These are phyloP conservation scores for Porites cylindrica DNA, from an alignment of 92 coral and sea anemone species.

Conservation along the genomic window DNA sequence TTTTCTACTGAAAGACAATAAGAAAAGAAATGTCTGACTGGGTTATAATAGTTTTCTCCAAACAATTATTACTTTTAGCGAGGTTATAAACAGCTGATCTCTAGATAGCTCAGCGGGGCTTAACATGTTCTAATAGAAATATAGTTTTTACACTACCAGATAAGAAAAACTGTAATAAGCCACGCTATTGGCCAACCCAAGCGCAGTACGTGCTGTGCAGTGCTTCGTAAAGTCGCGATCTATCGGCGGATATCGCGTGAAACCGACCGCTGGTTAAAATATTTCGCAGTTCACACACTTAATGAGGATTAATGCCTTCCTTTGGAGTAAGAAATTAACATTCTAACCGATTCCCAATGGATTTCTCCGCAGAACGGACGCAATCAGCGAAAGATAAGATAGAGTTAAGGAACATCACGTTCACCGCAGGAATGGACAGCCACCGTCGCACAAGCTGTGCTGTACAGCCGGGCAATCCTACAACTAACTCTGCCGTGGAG, in stretches of 20 bases:
- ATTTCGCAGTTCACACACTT: not conserved
- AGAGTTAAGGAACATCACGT: slow-evolving; percentile 42
- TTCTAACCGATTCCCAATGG: slow-evolving; percentile 49
- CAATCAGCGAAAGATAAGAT: slow-evolving; percentile 29
- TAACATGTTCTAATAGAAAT: slow-evolving; percentile 2
- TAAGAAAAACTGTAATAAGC: not conserved
- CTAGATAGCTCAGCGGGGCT: slow-evolving; percentile 3
- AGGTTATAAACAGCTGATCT: slow-evolving; percentile 8
- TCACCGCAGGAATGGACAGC: slow-evolving; percentile 27
- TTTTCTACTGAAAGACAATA: not conserved
- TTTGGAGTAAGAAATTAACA: slow-evolving; percentile 11
- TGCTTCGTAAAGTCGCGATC: not conserved
- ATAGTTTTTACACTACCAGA: not conserved
- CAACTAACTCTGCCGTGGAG: not conserved
- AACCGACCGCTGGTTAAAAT: slow-evolving; percentile 42
- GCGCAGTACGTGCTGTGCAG: not conserved
- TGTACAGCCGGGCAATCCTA: slow-evolving; percentile 30
- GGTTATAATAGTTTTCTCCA: not conserved
- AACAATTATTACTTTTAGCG: not conserved
- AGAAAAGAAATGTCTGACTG: not conserved
- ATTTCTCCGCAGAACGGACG: slow-evolving; percentile 45
- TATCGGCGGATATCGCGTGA: not conserved
- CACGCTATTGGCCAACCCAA: slow-evolving; percentile 11
- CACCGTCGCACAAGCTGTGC: slow-evolving; percentile 34
- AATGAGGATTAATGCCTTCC: slow-evolving; percentile 11